Evolutionary conservation across 2,113 vertebrate species (phyloP), one percentile per base, ranked within the genome.

Genomic region (Camelus bactrianus): DNA sequence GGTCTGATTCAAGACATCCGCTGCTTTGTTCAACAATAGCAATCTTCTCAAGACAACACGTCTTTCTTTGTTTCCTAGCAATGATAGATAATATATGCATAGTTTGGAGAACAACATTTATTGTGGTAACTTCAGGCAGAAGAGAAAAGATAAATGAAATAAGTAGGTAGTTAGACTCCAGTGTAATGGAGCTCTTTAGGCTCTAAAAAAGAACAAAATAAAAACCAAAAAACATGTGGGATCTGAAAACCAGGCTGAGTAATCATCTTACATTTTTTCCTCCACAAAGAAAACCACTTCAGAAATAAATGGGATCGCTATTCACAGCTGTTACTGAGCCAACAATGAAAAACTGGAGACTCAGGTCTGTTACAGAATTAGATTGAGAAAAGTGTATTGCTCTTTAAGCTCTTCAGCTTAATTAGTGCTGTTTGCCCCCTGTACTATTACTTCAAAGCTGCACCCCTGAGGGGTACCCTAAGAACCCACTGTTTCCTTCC

Each of bases 111-210:
- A 85, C 67, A 73, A 62, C 52, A 91, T 93, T 95, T 91, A 94
- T 91, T 97, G 75, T 75, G 42, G 28, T 91, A 89, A 89, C 73
- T 95, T 90, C 91, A 89, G 93, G 77, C 67, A 91, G 72, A 81
- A 92, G 60, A 84, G 32, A 94, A 75, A 13, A 28, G 32, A 84
- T 96, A 92, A 97, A 84, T 80, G 92, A 93, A 95, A 97, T 89
- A 94, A 97, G 95, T 58, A 65, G 60, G 35, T 46, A 86, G 32
- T 16, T 82, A 91, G 60, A 77, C 26, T 83, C 32, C 30, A 91
- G 64, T 62, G 42, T 60, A 80, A 80, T 83, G 52, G 48, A 93
- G n/a, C 24, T 64, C 96, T 97, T 93, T 38, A 93, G 75, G 91
- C 35, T 88, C 92, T 93, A 54, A 87, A 58, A 69, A 95, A 82